Base-by-base conservation (phyloP, 2,888 invertebrate genomes). In the Andrena camellia region DNA sequence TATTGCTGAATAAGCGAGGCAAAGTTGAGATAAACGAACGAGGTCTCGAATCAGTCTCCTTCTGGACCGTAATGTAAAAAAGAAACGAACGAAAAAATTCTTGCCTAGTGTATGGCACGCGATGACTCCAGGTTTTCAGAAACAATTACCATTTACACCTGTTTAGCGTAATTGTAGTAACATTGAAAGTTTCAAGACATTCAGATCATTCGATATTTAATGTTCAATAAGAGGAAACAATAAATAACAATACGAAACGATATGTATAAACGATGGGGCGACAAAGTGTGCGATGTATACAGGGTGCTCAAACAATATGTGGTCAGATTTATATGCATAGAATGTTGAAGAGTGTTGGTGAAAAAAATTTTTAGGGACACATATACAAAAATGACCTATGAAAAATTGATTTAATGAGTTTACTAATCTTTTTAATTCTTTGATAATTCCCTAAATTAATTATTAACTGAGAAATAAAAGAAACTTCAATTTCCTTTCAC, bases 1-100 rank as follows among this genome's bases (percentile, higher is more conserved):
- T 75, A 67, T 84, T 77, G 85, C 77, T 63, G 82, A 71, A 85
- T 85, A 85, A 82, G 78, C 69, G 78, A 68, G 52, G 78, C 71
- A 71, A 76, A 72, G 74, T 81, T 77, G 60, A 77, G 88, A 72
- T 62, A 59, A 75, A 66, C 23, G 26, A 57, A 20, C 31, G 62
- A 60, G 8, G 52, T 54, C 33, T 52, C 23, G 33, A 54, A 68
- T 83, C 77, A 73, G 50, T 59, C 77, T 23, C 23, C 26, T 72
- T 70, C 83, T 73, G 42, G 52, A 62, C 31, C 50, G 31, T 50
- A 63, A 67, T 17, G 42, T 42, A 29, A 59, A 13, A 67, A 48
- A 26, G 35, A 63, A 70, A 68, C 54, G 81, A 29, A 33, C 48
- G 72, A 68, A 50, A 42, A 81, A 81, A 72, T 72, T 81, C 72